Percentiles rank a stretch among this genome's conserved stretches.
Evolutionary conservation across 2,113 vertebrate species (phyloP).

Genomic region (Pseudorectes ferrugineus): DNA sequence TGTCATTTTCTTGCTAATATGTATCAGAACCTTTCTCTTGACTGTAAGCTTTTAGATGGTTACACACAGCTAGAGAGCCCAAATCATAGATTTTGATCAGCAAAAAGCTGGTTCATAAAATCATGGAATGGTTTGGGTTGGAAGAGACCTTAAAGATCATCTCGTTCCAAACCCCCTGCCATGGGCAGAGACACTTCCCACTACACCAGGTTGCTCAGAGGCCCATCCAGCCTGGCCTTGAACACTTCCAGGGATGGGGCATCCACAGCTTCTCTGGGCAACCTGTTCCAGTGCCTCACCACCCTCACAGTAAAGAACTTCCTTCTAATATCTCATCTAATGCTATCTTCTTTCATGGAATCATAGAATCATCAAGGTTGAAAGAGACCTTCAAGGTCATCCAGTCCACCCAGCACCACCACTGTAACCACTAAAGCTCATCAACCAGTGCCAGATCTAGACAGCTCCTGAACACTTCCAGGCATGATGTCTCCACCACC

Average conservation of each 20-base stretch:
- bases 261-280: neutral
- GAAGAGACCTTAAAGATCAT: neutral
- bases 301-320: neutral
- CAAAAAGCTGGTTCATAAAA: neutral
- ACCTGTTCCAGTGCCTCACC: neutral
- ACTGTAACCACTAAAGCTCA: neutral
- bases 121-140: neutral
- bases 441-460: neutral
- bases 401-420: neutral
- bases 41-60: neutral
- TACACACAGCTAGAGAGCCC: neutral
- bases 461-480: neutral
- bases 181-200: accelerated
- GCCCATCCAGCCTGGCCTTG: neutral
- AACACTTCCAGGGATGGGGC: no score
- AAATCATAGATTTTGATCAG: neutral
- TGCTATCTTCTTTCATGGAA: neutral
- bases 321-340: neutral
- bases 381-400: neutral
- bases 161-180: accelerated
- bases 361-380: neutral
- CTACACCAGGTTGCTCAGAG: neutral
- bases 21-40: neutral
- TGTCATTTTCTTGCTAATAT: neutral
- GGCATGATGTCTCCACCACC: neutral